A percentile compares a stretch with the other conserved stretches of the same genome.
Evolutionary conservation across 53 echinoderm and acorn worm genomes (phyloP).

Genomic region (Hippasteria phrygiana): DNA sequence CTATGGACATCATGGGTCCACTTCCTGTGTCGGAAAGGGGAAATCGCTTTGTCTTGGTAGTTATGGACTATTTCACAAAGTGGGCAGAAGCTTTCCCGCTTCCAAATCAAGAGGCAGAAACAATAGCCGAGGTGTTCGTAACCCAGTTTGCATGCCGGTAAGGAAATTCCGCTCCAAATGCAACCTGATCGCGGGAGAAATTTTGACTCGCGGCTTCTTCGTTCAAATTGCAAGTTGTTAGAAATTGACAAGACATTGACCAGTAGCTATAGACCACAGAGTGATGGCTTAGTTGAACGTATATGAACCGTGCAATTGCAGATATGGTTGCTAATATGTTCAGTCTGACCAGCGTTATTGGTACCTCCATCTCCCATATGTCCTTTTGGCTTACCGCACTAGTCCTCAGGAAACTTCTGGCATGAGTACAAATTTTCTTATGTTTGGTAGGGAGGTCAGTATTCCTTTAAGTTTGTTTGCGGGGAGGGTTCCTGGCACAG

Average conservation of each 20-base stretch:
- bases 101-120: conserved; percentile 40
- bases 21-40: conserved; percentile 36
- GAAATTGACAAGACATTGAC: conserved; percentile 35
- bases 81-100: conserved; percentile 56
- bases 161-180: conserved; percentile 44
- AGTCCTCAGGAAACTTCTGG: conserved; percentile 37
- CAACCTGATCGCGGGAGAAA: conserved; percentile 60
- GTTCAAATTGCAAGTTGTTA: conserved; percentile 9
- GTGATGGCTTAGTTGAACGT: conserved; percentile 43
- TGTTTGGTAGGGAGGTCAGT: conserved; percentile 43
- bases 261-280: conserved; percentile 38
- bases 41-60: conserved; percentile 46
- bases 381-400: conserved; percentile 43
- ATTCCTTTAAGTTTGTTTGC: conserved; percentile 9
- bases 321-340: conserved; percentile 50
- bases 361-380: conserved; percentile 32
- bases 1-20: conserved; percentile 55
- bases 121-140: conserved; percentile 29
- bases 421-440: conserved; percentile 7
- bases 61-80: conserved; percentile 64
- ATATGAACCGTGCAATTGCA: conserved; percentile 44
- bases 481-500: neutral
- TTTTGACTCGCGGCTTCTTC: conserved; percentile 38
- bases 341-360: conserved; percentile 40
- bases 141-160: conserved; percentile 23